A percentile compares a stretch with the other conserved stretches of the same genome.
phyloP scores from a whole-genome alignment of 2,888 invertebrate genomes.

The Sesia apiformis region DNA sequence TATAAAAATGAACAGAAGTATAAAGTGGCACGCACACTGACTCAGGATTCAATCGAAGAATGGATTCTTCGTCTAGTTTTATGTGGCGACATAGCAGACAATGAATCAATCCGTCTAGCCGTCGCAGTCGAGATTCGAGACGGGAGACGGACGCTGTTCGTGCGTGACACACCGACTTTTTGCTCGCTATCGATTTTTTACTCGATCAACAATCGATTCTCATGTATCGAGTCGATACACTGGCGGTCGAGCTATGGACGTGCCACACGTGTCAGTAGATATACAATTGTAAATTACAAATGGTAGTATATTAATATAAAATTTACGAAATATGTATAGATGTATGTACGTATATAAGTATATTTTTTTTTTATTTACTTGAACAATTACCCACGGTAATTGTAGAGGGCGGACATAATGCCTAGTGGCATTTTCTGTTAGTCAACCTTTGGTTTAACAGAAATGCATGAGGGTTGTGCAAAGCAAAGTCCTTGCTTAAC shows the following conservation, averaged over 20 bases:
- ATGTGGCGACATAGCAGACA: slow-evolving; percentile 5
- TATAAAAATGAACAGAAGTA: too few species aligned
- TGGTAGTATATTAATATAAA: background rate
- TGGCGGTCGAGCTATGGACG: background rate
- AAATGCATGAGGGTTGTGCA: too few species aligned
- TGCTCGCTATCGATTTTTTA: slow-evolving; percentile 11
- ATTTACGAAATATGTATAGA: background rate
- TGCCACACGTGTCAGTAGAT: background rate
- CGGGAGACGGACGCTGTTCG: slow-evolving; percentile 16
- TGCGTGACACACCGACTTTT: slow-evolving; percentile 33
- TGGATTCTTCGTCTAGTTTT: background rate
- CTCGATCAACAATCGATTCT: slow-evolving; percentile 3
- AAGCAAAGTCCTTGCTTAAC: too few species aligned
- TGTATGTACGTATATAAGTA: too few species aligned
- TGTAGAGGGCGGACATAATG: too few species aligned
- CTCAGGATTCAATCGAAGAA: too few species aligned
- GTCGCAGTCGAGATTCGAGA: slow-evolving; percentile 21
- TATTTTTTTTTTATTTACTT: too few species aligned
- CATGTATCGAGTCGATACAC: slow-evolving; percentile 1
- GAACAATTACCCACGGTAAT: too few species aligned
- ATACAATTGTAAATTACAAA: background rate
- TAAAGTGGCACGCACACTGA: too few species aligned
- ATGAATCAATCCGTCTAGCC: slow-evolving; percentile 18
- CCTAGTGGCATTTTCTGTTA: too few species aligned
- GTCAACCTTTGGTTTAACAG: too few species aligned